Evolutionary conservation across 2,797 vertebrate species (phyloP).

Genomic region (Liasis olivaceus): DNA sequence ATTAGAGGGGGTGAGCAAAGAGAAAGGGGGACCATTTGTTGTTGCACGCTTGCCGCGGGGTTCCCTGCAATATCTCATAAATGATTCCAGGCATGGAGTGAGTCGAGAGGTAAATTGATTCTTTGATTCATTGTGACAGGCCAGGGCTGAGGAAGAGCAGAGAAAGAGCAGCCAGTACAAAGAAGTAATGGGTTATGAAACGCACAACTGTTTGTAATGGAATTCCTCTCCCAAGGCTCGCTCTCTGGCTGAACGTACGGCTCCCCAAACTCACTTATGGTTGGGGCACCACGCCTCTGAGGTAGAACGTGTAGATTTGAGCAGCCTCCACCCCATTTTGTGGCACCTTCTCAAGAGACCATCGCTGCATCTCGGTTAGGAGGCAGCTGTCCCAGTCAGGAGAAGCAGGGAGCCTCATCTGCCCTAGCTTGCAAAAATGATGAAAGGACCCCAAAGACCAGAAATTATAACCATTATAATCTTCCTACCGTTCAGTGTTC

Average conservation of each 20-base stretch:
- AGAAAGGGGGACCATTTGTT: conserved; percentile 19
- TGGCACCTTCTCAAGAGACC: neutral
- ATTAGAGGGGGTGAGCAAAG: neutral
- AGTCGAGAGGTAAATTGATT: conserved; percentile 33
- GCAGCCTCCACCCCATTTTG: too few relatives aligned
- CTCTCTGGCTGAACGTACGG: neutral
- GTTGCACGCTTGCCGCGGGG: neutral
- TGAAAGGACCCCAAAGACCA: neutral
- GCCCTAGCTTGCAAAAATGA: neutral
- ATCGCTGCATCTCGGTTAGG: neutral
- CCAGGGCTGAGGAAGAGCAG: conserved; percentile 34
- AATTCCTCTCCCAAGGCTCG: neutral
- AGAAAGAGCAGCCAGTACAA: conserved; percentile 2
- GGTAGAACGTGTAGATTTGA: neutral
- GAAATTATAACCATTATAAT: neutral
- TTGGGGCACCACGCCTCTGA: neutral
- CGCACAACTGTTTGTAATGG: neutral
- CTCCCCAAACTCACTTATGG: neutral
- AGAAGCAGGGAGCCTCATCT: neutral
- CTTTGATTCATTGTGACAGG: conserved; percentile 42
- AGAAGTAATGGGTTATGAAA: conserved; percentile 21
- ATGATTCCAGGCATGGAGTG: conserved; percentile 34
- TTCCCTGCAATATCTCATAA: conserved; percentile 26
- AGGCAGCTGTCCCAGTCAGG: neutral
- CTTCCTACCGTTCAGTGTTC: neutral